Base-by-base conservation (phyloP, 2,113 vertebrate genomes). In the Sclerurus mexicanus region DNA sequence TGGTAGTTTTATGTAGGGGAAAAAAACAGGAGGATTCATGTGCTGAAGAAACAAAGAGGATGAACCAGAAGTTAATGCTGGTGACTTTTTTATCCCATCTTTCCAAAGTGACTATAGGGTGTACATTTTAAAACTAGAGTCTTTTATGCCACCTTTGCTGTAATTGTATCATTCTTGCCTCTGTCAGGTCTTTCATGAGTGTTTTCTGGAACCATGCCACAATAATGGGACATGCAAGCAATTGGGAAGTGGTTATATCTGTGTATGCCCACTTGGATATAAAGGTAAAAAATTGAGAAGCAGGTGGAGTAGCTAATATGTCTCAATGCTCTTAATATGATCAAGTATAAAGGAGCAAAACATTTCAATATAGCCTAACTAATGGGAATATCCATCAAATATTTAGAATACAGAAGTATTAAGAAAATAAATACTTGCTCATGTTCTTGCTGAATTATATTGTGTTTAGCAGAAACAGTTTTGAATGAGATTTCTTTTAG, bases 161-260 rank as follows among this genome's bases (percentile, higher is more conserved):
- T 74, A 44, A 76, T 24, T 89, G 12, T 84, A 30, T 93, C 8
- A 62, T 94, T 93, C 86, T 82, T 95, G 39, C 39, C 58, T 52
- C 19, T 25, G 67, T 31, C 96, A 99, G 99, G 98, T 99, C 96
- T 99, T 99, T 96, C 99, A 99, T 9, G 99, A 99, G 94, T 99
- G 99, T 91, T 99, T 99, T 96, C 95, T 99, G 95, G 99, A 99
- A 87, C 99, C 99, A 0, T 99, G 99, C 95, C 99, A 98, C 95
- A 99, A 99, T 72, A 98, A 98, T 67, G 99, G 99, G 14, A 99
- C 98, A 6, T 99, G 99, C 96, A 99, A 99, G 94, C 99, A 99
- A 67, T 97, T 99, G 64, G 99, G 99, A 60, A 98, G 96, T 35
- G 99, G 99, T 85, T 99, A 99, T 60, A 95, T 99, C 81, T 99